Evolutionary conservation across 2,888 invertebrate species (phyloP).

Genomic region (Zygaena filipendulae): DNA sequence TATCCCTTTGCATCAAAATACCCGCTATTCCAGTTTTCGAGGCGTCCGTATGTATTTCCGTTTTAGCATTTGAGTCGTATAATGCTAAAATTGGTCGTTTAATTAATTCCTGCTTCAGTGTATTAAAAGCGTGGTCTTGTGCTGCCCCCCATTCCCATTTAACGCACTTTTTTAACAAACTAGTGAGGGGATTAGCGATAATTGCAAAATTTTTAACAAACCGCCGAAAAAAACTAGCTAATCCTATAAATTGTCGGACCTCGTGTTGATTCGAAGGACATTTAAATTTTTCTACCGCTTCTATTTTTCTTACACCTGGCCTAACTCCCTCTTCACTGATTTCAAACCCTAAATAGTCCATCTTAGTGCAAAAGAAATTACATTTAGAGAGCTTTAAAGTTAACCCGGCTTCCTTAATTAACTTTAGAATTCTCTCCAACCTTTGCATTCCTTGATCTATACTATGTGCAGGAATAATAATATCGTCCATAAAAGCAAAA

Average conservation of each 20-base stretch:
- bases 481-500: slow-evolving; percentile 14
- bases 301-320: slow-evolving; percentile 8
- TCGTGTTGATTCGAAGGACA: slow-evolving; percentile 7
- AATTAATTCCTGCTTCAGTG: slow-evolving; percentile 18
- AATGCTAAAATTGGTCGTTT: slow-evolving; percentile 22
- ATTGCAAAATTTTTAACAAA: slow-evolving; percentile 10
- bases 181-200: slow-evolving; percentile 10
- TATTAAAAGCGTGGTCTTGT: slow-evolving; percentile 18
- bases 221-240: slow-evolving; percentile 9
- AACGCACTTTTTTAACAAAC: slow-evolving; percentile 12
- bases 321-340: slow-evolving; percentile 3
- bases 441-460: slow-evolving; percentile 5
- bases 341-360: slow-evolving; percentile 10
- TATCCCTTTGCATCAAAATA: slow-evolving; percentile 24
- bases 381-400: slow-evolving; percentile 10
- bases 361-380: slow-evolving; percentile 2
- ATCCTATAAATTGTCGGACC: slow-evolving; percentile 7
- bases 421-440: slow-evolving; percentile 1
- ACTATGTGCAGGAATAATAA: slow-evolving; percentile 5
- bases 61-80: slow-evolving; percentile 19
- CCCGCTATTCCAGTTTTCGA: slow-evolving; percentile 23
- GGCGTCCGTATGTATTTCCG: slow-evolving; percentile 30
- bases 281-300: slow-evolving; percentile 8
- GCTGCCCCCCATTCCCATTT: slow-evolving; percentile 18
- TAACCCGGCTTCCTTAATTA: slow-evolving; percentile 6